phyloP scores from a whole-genome alignment of 2,113 vertebrate genomes.

The Phoenicopterus ruber region DNA sequence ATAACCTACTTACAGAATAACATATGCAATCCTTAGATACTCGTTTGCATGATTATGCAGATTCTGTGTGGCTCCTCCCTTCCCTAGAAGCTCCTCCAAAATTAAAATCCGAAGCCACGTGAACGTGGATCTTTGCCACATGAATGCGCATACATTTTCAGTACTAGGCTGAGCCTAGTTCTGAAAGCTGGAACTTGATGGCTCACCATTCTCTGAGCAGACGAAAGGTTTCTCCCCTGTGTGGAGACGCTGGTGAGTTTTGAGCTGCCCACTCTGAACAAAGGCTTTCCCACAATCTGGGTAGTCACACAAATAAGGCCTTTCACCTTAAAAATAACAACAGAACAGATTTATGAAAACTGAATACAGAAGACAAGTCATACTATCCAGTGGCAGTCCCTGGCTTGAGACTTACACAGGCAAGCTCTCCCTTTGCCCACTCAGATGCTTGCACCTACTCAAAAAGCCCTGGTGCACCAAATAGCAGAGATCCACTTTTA shows the following conservation, averaged over 20 bases:
- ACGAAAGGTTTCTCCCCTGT: slow-evolving; percentile 98
- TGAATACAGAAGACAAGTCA: neutral
- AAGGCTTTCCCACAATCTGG: slow-evolving; percentile 97
- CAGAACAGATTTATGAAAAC: neutral
- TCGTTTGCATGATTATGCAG: neutral
- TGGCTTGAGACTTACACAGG: neutral
- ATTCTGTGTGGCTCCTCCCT: neutral
- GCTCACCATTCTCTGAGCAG: slow-evolving; percentile 93
- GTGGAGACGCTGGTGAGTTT: slow-evolving; percentile 97
- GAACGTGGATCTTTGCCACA: neutral
- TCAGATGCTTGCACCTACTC: neutral
- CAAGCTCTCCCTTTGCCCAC: neutral
- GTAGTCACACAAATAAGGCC: slow-evolving; percentile 95
- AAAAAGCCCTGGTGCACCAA: neutral
- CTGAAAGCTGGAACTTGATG: neutral
- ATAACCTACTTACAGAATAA: neutral
- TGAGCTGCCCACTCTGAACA: slow-evolving; percentile 97
- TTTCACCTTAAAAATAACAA: slow-evolving; percentile 80
- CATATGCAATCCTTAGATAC: neutral
- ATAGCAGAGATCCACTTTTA: neutral
- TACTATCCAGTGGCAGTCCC: neutral
- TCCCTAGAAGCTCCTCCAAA: neutral
- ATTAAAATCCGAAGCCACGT: neutral
- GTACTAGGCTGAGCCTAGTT: neutral
- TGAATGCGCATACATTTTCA: fast-evolving